phyloP scores from a whole-genome alignment of 2,888 invertebrate species.

The Venusia cambrica region DNA sequence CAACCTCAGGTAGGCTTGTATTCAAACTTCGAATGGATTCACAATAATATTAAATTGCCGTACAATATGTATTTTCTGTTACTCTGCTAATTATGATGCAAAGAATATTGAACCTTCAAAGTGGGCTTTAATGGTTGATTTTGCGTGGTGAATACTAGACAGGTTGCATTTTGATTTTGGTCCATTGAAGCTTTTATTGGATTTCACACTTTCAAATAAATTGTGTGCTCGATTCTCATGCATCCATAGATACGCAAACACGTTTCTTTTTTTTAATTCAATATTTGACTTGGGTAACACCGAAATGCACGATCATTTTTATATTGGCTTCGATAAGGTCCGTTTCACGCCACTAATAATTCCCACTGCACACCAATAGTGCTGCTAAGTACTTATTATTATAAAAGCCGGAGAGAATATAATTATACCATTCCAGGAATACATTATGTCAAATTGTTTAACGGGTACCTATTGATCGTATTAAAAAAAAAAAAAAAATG shows the following conservation, averaged over 20 bases:
- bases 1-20: constrained; percentile 63
- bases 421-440: too few species aligned
- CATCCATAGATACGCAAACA: constrained; percentile 30
- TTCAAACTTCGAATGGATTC: constrained; percentile 41
- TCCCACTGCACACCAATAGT: constrained; percentile 29
- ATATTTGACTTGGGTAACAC: constrained; percentile 26
- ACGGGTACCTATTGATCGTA: too few species aligned
- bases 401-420: constrained; percentile 16
- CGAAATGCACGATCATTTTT: constrained; percentile 26
- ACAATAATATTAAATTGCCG: constrained; percentile 34
- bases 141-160: constrained; percentile 2
- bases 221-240: constrained; percentile 23
- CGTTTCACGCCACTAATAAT: constrained; percentile 44
- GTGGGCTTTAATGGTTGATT: constrained; percentile 1
- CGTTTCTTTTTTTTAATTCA: constrained; percentile 26
- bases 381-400: constrained; percentile 8
- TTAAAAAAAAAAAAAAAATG: too few species aligned
- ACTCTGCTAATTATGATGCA: constrained; percentile 15
- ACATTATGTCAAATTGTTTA: too few species aligned
- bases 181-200: constrained; percentile 43
- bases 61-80: constrained; percentile 30
- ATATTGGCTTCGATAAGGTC: constrained; percentile 41
- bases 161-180: constrained; percentile 30
- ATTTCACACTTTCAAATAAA: constrained; percentile 49
- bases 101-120: constrained; percentile 1